Conservation (phyloP, 1,140 invertebrate species). For the Ruditapes philippinarum region DNA sequence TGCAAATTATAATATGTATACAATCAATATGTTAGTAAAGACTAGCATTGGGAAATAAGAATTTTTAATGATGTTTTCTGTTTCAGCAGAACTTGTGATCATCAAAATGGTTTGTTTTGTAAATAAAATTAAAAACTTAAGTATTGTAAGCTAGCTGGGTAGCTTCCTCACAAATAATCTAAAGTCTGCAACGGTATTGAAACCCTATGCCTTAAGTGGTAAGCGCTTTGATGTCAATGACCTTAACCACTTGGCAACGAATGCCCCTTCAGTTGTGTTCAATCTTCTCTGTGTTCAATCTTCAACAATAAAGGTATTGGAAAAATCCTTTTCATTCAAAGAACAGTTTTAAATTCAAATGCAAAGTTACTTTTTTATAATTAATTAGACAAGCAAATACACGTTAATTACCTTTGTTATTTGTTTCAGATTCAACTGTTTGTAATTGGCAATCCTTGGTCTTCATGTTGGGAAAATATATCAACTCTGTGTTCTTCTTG, state of each 20-base stretch:
- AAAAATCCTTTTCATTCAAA: neutral
- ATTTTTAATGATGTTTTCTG: too few relatives aligned
- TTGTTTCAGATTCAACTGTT: neutral
- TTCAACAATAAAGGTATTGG: neutral
- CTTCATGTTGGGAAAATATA: conserved; percentile 6
- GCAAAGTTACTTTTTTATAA: too few relatives aligned
- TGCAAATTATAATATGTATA: neutral
- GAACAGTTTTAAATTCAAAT: neutral
- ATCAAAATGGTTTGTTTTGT: too few relatives aligned
- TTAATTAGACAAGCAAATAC: too few relatives aligned
- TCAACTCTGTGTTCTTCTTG: conserved; percentile 43
- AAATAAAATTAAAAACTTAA: too few relatives aligned
- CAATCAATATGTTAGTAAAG: too few relatives aligned
- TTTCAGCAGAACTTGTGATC: too few relatives aligned
- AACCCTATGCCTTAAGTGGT: too few relatives aligned
- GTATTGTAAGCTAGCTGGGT: neutral
- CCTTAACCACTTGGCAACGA: too few relatives aligned
- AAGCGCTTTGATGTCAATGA: too few relatives aligned
- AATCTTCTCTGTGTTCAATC: neutral
- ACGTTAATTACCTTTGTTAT: conserved; percentile 27
- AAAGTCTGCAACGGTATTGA: neutral
- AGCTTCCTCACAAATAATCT: neutral
- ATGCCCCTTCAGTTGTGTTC: neutral
- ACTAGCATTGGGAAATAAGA: too few relatives aligned
- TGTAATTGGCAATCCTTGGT: neutral